These are phyloP conservation scores for Sternotherus odoratus DNA, from an alignment of 2,797 vertebrate genomes.

Conservation along the genomic window DNA sequence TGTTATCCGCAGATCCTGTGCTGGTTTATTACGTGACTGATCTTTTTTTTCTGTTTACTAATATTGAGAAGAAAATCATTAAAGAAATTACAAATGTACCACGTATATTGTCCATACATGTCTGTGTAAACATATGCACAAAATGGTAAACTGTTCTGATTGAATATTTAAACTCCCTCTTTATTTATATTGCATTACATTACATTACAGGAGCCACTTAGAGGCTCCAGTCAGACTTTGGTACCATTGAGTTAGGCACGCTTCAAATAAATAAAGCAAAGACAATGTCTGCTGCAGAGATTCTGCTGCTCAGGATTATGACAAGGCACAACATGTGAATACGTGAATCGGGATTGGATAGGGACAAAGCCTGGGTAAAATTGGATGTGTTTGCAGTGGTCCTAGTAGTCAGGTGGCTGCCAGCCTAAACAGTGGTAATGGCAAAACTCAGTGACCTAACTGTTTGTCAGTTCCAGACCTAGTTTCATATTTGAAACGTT, in stretches of 20 bases:
- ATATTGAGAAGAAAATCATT: background rate
- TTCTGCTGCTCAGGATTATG: background rate
- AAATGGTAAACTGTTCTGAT: background rate
- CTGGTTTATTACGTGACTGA: background rate
- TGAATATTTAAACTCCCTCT: background rate
- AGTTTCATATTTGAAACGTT: background rate
- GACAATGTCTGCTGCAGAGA: background rate
- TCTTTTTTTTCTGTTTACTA: background rate
- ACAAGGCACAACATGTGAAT: background rate
- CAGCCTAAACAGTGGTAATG: background rate
- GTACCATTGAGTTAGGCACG: background rate
- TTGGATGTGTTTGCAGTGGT: background rate
- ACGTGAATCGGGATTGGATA: background rate
- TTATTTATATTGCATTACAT: background rate
- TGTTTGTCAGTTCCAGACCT: background rate
- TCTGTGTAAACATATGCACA: background rate
- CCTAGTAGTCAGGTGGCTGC: background rate
- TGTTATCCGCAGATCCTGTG: background rate
- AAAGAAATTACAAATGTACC: background rate
- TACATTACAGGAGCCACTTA: rapidly evolving
- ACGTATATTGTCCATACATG: background rate
- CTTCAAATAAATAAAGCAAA: background rate
- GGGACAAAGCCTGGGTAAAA: background rate
- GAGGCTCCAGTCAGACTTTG: background rate
- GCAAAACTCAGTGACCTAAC: background rate